Evolutionary conservation across 2,113 vertebrate genomes (phyloP).

Genomic region (Halcyon malimbica): DNA sequence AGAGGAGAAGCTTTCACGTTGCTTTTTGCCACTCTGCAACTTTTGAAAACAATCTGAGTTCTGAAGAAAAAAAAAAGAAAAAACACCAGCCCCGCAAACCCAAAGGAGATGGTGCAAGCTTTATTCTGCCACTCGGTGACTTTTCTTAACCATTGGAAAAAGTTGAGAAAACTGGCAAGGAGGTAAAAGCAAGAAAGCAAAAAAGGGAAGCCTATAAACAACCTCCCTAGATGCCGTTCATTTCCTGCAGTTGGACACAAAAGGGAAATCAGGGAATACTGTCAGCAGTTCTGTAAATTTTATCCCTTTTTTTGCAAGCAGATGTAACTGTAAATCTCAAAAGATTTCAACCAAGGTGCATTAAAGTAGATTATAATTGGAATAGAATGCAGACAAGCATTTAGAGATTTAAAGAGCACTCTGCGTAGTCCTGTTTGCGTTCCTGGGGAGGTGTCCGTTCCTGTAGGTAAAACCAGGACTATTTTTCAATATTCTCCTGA

Average conservation of each 20-base stretch:
- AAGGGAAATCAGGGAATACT: background rate
- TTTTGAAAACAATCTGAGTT: background rate
- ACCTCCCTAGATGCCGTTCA: background rate
- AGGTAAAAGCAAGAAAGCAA: background rate
- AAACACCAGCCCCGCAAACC: background rate
- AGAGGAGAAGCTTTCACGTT: background rate
- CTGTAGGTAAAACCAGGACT: background rate
- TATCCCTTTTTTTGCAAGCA: background rate
- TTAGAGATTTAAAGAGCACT: background rate
- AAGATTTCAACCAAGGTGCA: background rate
- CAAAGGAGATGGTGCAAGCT: background rate
- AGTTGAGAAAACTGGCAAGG: background rate
- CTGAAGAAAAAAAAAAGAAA: background rate
- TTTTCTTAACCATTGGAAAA: background rate
- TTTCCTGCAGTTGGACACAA: background rate
- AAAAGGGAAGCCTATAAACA: background rate
- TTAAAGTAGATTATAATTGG: background rate
- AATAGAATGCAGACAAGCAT: background rate
- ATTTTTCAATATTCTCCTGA: background rate
- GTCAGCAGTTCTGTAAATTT: background rate
- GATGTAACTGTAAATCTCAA: background rate
- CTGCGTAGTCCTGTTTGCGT: background rate
- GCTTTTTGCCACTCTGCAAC: background rate
- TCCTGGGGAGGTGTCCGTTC: background rate
- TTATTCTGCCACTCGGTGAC: background rate